phyloP scores from a whole-genome alignment of 1,140 invertebrate genomes.

The Sitodiplosis mosellana region DNA sequence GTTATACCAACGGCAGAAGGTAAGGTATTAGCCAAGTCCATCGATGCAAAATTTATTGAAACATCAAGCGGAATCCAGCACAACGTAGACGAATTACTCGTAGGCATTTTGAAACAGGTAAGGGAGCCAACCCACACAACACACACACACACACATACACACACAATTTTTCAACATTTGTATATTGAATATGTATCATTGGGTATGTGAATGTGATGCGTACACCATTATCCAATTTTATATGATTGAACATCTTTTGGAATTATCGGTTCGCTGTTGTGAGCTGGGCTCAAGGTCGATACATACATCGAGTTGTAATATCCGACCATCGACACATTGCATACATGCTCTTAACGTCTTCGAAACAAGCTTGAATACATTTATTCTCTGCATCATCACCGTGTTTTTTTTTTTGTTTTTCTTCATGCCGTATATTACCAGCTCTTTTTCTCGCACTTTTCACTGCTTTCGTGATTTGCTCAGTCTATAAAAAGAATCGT shows the following conservation, averaged over 20 bases:
- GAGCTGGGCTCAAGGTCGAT: neutral
- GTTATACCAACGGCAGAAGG: conserved; percentile 71
- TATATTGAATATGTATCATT: neutral
- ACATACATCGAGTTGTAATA: neutral
- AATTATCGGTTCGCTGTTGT: neutral
- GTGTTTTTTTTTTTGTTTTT: neutral
- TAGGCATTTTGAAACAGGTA: conserved; percentile 65
- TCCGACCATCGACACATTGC: neutral
- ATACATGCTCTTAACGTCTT: neutral
- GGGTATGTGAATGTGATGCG: too few species aligned
- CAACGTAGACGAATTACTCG: conserved; percentile 77
- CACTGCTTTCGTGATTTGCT: neutral
- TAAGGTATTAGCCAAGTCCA: conserved; percentile 62
- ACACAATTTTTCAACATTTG: neutral
- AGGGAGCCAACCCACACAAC: conserved; percentile 1
- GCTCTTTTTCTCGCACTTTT: neutral
- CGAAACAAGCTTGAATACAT: neutral
- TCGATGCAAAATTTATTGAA: conserved; percentile 84
- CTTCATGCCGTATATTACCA: neutral
- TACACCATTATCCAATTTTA: neutral
- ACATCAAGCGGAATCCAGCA: conserved; percentile 80
- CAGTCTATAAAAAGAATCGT: neutral
- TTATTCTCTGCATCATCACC: neutral
- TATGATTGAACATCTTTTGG: neutral
- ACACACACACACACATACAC: neutral